A percentile compares a stretch with the other conserved stretches of the same genome.
phyloP scores from a whole-genome alignment of 2,888 invertebrate species.

The Protodeltote pygarga region DNA sequence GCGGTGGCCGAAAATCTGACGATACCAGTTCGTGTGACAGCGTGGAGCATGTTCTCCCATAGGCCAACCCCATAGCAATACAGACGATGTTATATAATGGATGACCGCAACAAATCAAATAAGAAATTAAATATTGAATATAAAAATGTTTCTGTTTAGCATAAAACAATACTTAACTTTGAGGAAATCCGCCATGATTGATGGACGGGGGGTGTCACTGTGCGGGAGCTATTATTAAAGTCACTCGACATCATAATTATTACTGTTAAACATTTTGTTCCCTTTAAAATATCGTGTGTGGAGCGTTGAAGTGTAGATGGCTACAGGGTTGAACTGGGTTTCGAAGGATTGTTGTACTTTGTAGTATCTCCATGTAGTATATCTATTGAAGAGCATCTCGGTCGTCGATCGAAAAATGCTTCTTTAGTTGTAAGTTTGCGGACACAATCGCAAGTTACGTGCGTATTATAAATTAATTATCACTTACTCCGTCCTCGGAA shows the following conservation, averaged over 20 bases:
- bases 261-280: neutral
- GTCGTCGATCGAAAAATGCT: too few species aligned
- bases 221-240: conserved; percentile 47
- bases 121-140: conserved; percentile 19
- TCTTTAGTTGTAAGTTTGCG: too few species aligned
- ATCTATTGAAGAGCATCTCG: too few species aligned
- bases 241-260: conserved; percentile 22
- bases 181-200: conserved; percentile 63
- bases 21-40: neutral
- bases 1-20: neutral
- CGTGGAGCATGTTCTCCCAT: neutral
- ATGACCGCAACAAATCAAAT: conserved; percentile 15
- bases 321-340: too few species aligned
- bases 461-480: too few species aligned
- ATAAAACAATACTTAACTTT: conserved; percentile 69
- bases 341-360: too few species aligned
- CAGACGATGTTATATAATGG: neutral
- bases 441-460: too few species aligned
- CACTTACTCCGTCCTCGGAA: too few species aligned
- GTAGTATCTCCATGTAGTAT: too few species aligned
- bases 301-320: neutral
- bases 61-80: too few species aligned
- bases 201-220: conserved; percentile 56
- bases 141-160: conserved; percentile 51
- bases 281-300: neutral